Evolutionary conservation across 2,888 invertebrate genomes (phyloP).

Genomic region (Schizotus pectinicornis): DNA sequence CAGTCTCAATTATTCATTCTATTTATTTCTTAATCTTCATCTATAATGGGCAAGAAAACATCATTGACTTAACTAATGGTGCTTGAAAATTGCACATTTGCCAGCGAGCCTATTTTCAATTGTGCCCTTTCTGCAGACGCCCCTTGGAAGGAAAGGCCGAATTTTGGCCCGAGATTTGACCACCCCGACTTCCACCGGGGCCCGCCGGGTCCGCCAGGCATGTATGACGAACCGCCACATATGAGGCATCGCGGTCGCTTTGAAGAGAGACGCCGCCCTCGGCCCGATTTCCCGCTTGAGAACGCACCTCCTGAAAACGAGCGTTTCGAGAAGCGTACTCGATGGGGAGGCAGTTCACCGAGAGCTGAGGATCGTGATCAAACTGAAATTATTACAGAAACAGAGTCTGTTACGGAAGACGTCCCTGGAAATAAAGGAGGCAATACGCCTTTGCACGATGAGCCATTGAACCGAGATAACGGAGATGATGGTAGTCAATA

Average conservation of each 20-base stretch:
- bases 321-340: conserved; percentile 32
- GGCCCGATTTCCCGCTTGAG: conserved; percentile 17
- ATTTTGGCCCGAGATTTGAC: conserved; percentile 46
- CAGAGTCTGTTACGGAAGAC: conserved; percentile 3
- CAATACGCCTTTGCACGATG: conserved; percentile 36
- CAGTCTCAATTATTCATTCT: too few relatives aligned
- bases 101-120: too few relatives aligned
- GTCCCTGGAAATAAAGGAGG: conserved; percentile 31
- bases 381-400: neutral
- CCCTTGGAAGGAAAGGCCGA: conserved; percentile 48
- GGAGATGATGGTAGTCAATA: conserved; percentile 24
- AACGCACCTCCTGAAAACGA: conserved; percentile 19
- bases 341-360: conserved; percentile 33
- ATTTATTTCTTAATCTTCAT: too few relatives aligned
- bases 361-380: conserved; percentile 2
- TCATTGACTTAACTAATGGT: too few relatives aligned
- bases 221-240: conserved; percentile 37
- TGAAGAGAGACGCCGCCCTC: conserved; percentile 27
- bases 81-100: too few relatives aligned
- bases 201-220: conserved; percentile 41
- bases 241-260: conserved; percentile 37
- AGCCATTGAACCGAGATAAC: conserved; percentile 26
- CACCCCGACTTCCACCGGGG: conserved; percentile 49
- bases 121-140: neutral
- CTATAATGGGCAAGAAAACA: too few relatives aligned